Evolutionary conservation across 2,113 vertebrate species (phyloP).

Genomic region (Pelodiscus sinensis): DNA sequence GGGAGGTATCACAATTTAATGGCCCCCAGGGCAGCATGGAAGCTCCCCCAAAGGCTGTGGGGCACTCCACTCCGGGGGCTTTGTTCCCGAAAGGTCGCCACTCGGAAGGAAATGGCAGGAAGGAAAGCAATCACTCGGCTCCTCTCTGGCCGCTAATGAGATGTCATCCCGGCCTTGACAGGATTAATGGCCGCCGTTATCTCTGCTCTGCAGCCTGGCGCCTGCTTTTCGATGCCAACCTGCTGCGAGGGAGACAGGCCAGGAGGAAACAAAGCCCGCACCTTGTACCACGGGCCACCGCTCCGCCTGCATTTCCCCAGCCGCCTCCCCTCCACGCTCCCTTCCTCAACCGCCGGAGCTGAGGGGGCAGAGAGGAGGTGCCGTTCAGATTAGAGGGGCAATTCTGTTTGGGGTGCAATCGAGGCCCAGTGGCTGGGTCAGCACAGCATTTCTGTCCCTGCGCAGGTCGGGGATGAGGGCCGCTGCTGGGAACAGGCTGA

Average conservation of each 20-base stretch:
- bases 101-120: background rate
- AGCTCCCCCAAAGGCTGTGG: background rate
- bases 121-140: background rate
- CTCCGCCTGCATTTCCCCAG: fast-evolving
- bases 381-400: background rate
- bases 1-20: background rate
- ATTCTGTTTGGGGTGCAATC: background rate
- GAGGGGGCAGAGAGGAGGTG: too few species aligned
- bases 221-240: background rate
- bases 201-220: background rate
- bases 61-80: background rate
- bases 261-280: background rate
- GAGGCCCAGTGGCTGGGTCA: background rate
- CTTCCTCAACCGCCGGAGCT: background rate
- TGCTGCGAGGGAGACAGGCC: background rate
- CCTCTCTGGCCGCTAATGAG: background rate
- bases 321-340: fast-evolving
- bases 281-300: fast-evolving
- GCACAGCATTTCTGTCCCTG: background rate
- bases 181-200: background rate
- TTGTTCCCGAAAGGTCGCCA: background rate
- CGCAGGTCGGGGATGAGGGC: background rate
- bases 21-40: background rate
- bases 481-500: background rate
- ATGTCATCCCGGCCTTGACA: background rate